phyloP scores from a whole-genome alignment of 2,113 vertebrate species.

The Globicephala melas region DNA sequence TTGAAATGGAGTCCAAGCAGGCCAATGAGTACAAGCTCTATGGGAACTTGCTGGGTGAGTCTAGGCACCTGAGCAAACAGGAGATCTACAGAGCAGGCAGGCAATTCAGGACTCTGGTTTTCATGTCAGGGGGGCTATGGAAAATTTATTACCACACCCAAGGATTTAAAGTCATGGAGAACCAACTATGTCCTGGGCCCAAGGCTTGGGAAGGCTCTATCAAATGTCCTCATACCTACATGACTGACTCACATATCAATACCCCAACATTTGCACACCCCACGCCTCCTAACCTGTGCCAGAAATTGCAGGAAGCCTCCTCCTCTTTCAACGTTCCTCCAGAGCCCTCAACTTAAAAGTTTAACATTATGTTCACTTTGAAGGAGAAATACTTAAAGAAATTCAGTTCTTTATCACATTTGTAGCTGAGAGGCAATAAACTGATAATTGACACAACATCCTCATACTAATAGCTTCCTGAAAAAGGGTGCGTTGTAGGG shows the following conservation, averaged over 20 bases:
- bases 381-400: not conserved
- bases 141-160: not conserved
- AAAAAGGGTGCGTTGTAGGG: not conserved
- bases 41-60: not conserved
- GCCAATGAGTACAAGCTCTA: not conserved
- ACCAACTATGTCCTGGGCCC: not conserved
- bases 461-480: not conserved
- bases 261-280: not conserved
- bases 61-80: fast-evolving
- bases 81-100: not conserved
- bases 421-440: not conserved
- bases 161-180: not conserved
- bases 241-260: too few species aligned
- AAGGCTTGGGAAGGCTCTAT: not conserved
- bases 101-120: not conserved
- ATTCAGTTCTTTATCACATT: not conserved
- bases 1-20: not conserved
- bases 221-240: not conserved
- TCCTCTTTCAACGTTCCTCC: not conserved
- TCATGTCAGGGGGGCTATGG: too few species aligned
- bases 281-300: not conserved
- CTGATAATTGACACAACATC: not conserved
- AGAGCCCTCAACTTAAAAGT: not conserved
- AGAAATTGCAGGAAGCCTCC: not conserved
- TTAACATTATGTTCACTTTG: not conserved